Evolutionary conservation across 1,140 invertebrate species (phyloP).

Genomic region (Trypoxylus dichotomus): DNA sequence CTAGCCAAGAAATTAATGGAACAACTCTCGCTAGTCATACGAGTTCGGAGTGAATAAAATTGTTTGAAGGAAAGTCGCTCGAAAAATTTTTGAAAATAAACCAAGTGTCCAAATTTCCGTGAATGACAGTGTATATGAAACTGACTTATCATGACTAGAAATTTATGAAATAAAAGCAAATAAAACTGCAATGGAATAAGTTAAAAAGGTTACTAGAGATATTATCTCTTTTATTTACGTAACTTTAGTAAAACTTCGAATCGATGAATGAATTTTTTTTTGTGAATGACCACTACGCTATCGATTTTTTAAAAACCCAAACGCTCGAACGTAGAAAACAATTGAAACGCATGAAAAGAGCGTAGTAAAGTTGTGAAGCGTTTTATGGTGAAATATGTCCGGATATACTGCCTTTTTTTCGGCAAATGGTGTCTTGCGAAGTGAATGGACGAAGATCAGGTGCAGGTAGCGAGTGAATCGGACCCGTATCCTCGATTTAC

Average conservation of each 20-base stretch:
- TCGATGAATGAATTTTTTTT: neutral
- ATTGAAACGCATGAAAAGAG: conserved; percentile 1
- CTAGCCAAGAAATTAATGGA: too few species aligned
- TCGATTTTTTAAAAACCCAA: neutral
- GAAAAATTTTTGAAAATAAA: too few species aligned
- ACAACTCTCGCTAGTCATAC: too few species aligned
- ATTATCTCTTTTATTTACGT: neutral
- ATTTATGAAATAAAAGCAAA: too few species aligned
- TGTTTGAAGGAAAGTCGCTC: too few species aligned
- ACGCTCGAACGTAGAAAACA: neutral
- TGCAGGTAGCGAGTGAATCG: conserved; percentile 17
- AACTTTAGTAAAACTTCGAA: neutral
- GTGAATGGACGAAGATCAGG: conserved; percentile 17
- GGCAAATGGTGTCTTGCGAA: neutral
- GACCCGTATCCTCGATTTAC: neutral
- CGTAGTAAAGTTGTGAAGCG: conserved; percentile 5
- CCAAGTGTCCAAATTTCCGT: too few species aligned
- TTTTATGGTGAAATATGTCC: conserved; percentile 20
- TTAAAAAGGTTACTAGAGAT: too few species aligned
- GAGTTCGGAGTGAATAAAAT: too few species aligned
- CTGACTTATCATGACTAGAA: too few species aligned
- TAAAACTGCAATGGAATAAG: too few species aligned
- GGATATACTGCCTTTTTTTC: neutral
- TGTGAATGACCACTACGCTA: neutral
- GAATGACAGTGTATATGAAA: too few species aligned